A percentile compares a stretch with the other conserved stretches of the same genome.
Evolutionary conservation across 2,888 invertebrate species (phyloP).

Genomic region (Drosophila kanekoi): DNA sequence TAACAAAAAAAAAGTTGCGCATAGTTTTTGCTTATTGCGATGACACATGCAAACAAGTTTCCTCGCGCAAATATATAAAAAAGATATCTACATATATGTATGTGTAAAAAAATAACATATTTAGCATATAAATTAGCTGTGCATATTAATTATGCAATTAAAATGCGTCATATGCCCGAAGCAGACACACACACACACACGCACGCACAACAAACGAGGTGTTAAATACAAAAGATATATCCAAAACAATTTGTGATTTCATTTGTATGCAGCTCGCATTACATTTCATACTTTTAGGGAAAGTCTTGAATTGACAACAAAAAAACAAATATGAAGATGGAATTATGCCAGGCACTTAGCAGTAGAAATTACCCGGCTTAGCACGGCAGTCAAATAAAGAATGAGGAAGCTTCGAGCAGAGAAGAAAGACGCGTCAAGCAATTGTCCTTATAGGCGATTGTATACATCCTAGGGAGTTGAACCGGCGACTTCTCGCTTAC

Average conservation of each 20-base stretch:
- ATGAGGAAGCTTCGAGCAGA: no score
- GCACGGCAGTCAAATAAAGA: no score
- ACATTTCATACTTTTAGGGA: not conserved
- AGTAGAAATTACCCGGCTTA: no score
- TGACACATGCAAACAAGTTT: constrained; percentile 52
- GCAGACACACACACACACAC: not conserved
- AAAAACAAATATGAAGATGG: not conserved
- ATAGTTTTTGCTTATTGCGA: constrained; percentile 36
- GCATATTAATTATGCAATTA: constrained; percentile 74
- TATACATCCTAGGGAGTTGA: no score
- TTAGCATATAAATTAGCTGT: constrained; percentile 70
- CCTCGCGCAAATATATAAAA: constrained; percentile 6
- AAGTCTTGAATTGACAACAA: not conserved
- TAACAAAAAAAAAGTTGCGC: constrained; percentile 26
- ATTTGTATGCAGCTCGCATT: constrained; percentile 29
- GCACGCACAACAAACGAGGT: constrained; percentile 7
- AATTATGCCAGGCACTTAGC: not conserved
- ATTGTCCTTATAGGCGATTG: no score
- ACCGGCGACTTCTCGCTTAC: no score
- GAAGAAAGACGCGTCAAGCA: no score
- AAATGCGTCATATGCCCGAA: constrained; percentile 29
- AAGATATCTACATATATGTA: not conserved
- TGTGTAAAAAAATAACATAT: constrained; percentile 39
- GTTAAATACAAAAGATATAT: constrained; percentile 17
- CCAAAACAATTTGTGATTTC: constrained; percentile 32